Conservation (phyloP, 2,113 vertebrate species). For the Theristicus caerulescens region DNA sequence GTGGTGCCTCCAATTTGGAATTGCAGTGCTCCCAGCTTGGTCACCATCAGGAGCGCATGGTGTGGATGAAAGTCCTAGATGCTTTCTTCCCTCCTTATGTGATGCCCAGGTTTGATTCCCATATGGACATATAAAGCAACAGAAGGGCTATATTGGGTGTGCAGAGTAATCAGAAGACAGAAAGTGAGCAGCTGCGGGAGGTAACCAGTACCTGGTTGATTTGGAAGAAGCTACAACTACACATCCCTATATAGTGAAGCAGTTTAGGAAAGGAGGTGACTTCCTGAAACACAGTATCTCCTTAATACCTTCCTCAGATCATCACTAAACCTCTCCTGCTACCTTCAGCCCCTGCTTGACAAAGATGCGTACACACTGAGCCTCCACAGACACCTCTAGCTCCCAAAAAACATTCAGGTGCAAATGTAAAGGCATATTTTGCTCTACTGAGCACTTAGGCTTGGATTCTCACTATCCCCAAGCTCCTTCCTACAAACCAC, state of each 20-base stretch:
- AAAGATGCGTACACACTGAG: fast-evolving
- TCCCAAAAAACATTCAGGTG: not conserved
- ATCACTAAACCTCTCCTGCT: not conserved
- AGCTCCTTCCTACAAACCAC: not conserved
- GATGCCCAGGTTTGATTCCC: not conserved
- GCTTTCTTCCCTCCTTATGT: not conserved
- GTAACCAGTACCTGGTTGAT: not conserved
- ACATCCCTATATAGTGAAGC: not conserved
- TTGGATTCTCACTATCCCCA: not conserved
- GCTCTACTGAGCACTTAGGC: not conserved
- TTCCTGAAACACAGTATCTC: not conserved
- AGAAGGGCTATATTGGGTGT: not conserved
- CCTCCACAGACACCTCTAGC: not conserved
- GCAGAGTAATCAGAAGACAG: not conserved
- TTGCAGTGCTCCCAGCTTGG: not conserved
- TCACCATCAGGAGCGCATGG: not conserved
- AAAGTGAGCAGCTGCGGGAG: not conserved
- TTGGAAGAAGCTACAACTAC: not conserved
- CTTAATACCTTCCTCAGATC: not conserved
- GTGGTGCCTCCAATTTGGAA: not conserved
- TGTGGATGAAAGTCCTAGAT: not conserved
- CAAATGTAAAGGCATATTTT: not conserved
- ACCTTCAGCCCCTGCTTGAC: not conserved
- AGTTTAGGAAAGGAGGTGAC: not conserved
- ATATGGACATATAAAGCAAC: not conserved